Evolutionary conservation across 35 echinoderm and acorn worm species (phyloP), one percentile per base, ranked within the genome.

Genomic region (Lytechinus variegatus): DNA sequence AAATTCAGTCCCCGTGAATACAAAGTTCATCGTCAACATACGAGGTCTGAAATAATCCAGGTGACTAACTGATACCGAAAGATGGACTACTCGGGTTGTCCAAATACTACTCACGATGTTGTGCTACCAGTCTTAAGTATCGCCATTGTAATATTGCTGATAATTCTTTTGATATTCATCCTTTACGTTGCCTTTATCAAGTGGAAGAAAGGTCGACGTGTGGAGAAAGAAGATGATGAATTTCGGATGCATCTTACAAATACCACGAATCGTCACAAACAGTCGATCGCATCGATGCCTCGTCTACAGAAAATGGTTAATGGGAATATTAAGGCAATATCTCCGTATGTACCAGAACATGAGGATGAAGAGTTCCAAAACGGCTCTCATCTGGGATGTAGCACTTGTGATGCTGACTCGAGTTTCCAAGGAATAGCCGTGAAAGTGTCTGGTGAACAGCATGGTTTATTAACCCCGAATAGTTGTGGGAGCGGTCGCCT

Each of bases 401-500:
- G 66, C 66, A 16, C 16, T 79, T 79, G 66, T 79, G 66, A 19
- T 79, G 19, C 4, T 79, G 66, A 79, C 19, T 79, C 66, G 66
- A 24, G 19, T 79, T 16, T 79, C 21, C 66, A 19, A 79, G 66
- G 66, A 79, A 79, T 24, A 7, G 66, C 7, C 14, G 19, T n/a
- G 66, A 79, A 79, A 79, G 21, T 79, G 66, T 79, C 66, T n/a
- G 19, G 14, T 2, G 66, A n/a, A 16, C 66, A 79, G 19, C 29
- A 21, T 8, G 88, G 52, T 52, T 44, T 90, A 3, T 14, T 90
- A 54, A 14, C 29, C 10, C 88, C 88, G 24, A 21, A 54, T 52
- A 90, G 52, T 33, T 93, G 92, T 28, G 28, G n/a, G 4, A 93
- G 92, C 27, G 92, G 92, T 93, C 92, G 92, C 52, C 55, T 53